phyloP scores from a whole-genome alignment of 1,140 invertebrate species.

The Caenorhabditis briggsae region DNA sequence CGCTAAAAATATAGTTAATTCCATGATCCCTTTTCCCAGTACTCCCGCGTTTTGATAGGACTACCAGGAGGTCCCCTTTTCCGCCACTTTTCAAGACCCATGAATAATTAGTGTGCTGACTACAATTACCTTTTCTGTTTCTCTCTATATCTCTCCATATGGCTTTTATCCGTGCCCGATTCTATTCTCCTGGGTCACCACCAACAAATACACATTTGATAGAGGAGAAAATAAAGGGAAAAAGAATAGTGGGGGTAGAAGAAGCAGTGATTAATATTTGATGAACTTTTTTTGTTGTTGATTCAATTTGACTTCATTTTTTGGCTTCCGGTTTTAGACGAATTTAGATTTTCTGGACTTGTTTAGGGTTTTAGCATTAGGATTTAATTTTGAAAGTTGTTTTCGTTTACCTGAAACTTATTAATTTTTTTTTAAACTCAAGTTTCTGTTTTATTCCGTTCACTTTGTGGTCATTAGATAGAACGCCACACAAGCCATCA shows the following conservation, averaged over 20 bases:
- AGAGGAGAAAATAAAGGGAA: background rate
- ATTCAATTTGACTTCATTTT: background rate
- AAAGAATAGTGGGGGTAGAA: background rate
- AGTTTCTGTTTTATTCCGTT: too few species aligned
- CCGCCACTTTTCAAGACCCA: background rate
- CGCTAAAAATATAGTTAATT: too few species aligned
- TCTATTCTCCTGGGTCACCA: too few species aligned
- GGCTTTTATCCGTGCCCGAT: too few species aligned
- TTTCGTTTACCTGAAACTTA: too few species aligned
- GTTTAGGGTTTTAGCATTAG: too few species aligned
- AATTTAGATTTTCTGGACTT: background rate
- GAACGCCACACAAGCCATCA: too few species aligned
- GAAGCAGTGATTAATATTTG: slow-evolving; percentile 27
- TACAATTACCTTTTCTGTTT: background rate
- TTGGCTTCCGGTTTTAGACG: background rate
- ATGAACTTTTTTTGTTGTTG: slow-evolving; percentile 6
- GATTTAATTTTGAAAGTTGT: too few species aligned
- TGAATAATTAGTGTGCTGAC: slow-evolving; percentile 18
- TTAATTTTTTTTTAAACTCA: too few species aligned
- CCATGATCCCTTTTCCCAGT: background rate
- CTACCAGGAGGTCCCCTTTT: background rate
- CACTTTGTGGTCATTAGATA: too few species aligned
- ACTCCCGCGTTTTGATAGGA: background rate
- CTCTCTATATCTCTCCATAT: background rate
- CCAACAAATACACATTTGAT: slow-evolving; percentile 10